Evolutionary conservation across 2,113 vertebrate genomes (phyloP).

Genomic region (Sturnus vulgaris): DNA sequence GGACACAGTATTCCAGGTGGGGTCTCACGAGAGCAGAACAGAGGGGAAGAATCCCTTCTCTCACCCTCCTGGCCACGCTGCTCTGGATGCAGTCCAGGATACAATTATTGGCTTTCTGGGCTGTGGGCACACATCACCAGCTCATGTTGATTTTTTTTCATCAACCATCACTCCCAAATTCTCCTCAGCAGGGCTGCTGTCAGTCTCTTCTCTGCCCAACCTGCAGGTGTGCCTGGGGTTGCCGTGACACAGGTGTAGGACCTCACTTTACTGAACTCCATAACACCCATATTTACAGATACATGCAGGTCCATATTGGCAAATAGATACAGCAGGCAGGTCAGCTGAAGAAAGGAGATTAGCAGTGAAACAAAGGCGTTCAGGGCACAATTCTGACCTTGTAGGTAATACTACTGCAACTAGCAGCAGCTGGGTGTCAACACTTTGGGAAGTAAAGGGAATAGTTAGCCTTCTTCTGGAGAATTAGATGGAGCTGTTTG

Average conservation of each 20-base stretch:
- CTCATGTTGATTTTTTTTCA: background rate
- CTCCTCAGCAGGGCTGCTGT: background rate
- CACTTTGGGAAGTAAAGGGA: background rate
- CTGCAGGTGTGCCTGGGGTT: background rate
- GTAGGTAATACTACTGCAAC: background rate
- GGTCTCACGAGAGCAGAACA: background rate
- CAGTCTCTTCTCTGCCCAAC: background rate
- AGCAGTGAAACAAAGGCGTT: background rate
- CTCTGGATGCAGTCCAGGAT: background rate
- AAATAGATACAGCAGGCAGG: background rate
- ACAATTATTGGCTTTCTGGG: background rate
- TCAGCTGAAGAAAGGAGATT: background rate
- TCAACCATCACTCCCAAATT: background rate
- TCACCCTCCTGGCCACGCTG: background rate
- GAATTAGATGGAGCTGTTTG: background rate
- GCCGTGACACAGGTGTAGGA: background rate
- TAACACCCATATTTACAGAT: background rate
- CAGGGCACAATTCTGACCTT: background rate
- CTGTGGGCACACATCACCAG: background rate
- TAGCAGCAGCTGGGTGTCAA: background rate
- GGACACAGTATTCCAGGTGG: background rate
- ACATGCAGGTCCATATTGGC: background rate
- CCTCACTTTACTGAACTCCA: background rate
- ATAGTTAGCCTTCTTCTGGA: background rate
- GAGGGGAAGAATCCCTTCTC: background rate